Percentiles rank a stretch among this genome's conserved stretches.
Conservation (phyloP, 2,113 vertebrate genomes). For the Calidris pygmaea region DNA sequence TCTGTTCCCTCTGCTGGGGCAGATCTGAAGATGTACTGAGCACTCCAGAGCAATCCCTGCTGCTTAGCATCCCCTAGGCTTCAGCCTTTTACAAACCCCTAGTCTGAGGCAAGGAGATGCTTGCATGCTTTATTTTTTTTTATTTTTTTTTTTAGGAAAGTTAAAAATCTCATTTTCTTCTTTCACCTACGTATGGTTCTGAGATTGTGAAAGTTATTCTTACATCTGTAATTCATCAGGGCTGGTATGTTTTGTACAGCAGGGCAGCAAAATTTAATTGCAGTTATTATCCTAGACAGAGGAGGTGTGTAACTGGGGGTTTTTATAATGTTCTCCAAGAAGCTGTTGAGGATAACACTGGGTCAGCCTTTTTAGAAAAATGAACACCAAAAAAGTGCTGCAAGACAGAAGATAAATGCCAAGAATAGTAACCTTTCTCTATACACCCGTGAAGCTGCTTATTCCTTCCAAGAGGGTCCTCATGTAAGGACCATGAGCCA, state of each 20-base stretch:
- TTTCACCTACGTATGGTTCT: background rate
- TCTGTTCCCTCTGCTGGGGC: background rate
- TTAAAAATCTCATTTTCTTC: background rate
- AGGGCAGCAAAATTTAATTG: background rate
- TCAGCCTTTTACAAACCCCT: background rate
- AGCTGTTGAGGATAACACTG: background rate
- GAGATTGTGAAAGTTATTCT: background rate
- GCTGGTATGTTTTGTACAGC: background rate
- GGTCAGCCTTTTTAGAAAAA: background rate
- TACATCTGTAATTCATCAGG: background rate
- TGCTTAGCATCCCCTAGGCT: background rate
- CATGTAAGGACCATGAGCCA: background rate
- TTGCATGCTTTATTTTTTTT: background rate
- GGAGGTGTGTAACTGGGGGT: background rate
- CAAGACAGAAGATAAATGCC: background rate
- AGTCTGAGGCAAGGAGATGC: background rate
- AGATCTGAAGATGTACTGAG: background rate
- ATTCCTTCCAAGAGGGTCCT: background rate
- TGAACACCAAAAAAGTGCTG: background rate
- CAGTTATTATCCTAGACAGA: background rate
- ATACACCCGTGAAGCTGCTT: accelerated
- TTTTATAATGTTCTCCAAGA: background rate
- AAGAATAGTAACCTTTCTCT: background rate
- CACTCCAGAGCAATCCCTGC: background rate
- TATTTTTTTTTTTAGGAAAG: background rate